These are phyloP conservation scores for Stegodyphus mimosarum DNA, from an alignment of 1,140 invertebrate genomes.

Conservation along the genomic window DNA sequence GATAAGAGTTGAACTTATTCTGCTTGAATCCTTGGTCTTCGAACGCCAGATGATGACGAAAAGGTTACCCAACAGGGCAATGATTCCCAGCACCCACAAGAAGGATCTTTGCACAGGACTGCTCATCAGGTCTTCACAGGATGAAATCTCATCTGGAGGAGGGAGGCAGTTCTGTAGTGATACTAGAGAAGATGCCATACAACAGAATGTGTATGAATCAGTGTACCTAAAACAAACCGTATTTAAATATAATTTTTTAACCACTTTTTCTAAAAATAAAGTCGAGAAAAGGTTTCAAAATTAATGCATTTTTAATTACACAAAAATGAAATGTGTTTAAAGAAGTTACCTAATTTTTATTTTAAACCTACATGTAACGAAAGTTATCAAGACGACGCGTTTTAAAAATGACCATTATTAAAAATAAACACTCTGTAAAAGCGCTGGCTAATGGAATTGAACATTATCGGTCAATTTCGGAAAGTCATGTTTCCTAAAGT, in stretches of 20 bases:
- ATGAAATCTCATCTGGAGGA: slow-evolving; percentile 70
- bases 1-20: slow-evolving; percentile 64
- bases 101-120: slow-evolving; percentile 68
- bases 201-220: slow-evolving; percentile 70
- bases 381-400: too few relatives aligned
- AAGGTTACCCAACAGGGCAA: slow-evolving; percentile 69
- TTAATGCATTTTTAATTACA: too few relatives aligned
- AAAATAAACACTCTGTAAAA: too few relatives aligned
- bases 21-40: slow-evolving; percentile 62
- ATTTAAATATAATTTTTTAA: background rate
- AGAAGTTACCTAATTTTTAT: too few relatives aligned
- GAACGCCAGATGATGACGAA: slow-evolving; percentile 69
- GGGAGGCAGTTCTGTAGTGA: slow-evolving; percentile 66
- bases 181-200: slow-evolving; percentile 64
- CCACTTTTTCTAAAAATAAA: background rate
- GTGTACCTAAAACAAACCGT: slow-evolving; percentile 62
- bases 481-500: too few relatives aligned
- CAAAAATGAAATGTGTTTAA: too few relatives aligned
- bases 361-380: too few relatives aligned
- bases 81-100: slow-evolving; percentile 70
- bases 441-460: too few relatives aligned
- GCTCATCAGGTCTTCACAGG: slow-evolving; percentile 71
- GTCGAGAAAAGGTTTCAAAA: too few relatives aligned
- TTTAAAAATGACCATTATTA: too few relatives aligned
- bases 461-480: too few relatives aligned